These are phyloP conservation scores for Thymelicus sylvestris DNA, from an alignment of 2,888 invertebrate genomes.

Conservation along the genomic window DNA sequence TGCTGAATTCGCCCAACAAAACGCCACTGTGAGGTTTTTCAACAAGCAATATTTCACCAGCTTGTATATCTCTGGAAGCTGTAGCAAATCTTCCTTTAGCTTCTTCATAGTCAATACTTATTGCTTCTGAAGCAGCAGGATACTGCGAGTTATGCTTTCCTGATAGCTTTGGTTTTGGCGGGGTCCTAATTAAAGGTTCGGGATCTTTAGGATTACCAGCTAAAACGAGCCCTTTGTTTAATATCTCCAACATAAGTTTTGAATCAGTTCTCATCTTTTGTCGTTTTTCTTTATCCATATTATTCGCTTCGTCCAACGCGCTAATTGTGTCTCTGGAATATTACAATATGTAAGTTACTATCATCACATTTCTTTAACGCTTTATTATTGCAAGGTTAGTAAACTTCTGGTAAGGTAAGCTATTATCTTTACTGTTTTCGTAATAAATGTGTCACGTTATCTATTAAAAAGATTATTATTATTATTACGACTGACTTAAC, in stretches of 20 bases:
- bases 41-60: conserved; percentile 89
- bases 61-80: conserved; percentile 87
- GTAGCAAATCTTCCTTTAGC: conserved; percentile 89
- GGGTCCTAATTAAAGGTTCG: conserved; percentile 63
- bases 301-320: conserved; percentile 87
- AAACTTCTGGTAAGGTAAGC: not conserved
- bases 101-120: conserved; percentile 86
- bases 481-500: no score
- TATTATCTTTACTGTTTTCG: not conserved
- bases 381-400: not conserved
- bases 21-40: conserved; percentile 90
- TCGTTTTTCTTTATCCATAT: conserved; percentile 84
- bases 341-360: not conserved
- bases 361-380: not conserved
- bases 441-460: not conserved
- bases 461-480: not conserved
- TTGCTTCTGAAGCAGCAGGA: conserved; percentile 86
- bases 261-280: conserved; percentile 87
- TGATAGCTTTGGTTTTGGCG: conserved; percentile 70
- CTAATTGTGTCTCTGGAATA: conserved; percentile 85
- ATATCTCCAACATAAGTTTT: conserved; percentile 88
- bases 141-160: conserved; percentile 76
- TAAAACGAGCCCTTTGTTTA: conserved; percentile 85
- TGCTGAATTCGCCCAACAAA: conserved; percentile 87
- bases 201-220: conserved; percentile 72